These are phyloP conservation scores for Acromyrmex heyeri DNA, from an alignment of 1,140 invertebrate species.

Conservation along the genomic window DNA sequence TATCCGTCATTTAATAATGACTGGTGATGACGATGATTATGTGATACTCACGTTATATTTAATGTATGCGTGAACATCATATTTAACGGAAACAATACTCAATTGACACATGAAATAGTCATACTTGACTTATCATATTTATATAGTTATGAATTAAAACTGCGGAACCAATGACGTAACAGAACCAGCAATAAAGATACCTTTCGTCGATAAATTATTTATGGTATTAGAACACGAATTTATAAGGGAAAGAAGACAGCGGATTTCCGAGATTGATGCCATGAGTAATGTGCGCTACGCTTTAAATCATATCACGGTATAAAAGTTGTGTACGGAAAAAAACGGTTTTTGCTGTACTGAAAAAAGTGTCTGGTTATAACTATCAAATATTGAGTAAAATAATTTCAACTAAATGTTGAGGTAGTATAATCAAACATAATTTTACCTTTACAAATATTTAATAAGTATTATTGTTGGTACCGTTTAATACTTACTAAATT, in stretches of 20 bases:
- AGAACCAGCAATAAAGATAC: background rate
- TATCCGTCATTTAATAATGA: conserved; percentile 7
- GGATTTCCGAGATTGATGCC: background rate
- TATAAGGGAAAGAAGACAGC: background rate
- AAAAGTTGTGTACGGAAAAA: too few relatives aligned
- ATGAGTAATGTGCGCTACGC: background rate
- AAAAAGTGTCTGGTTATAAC: too few relatives aligned
- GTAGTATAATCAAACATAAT: too few relatives aligned
- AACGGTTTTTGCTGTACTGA: too few relatives aligned
- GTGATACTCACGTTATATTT: background rate
- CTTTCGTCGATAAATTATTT: background rate
- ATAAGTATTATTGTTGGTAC: too few relatives aligned
- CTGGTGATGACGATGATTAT: background rate
- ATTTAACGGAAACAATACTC: background rate
- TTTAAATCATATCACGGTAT: background rate
- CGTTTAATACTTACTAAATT: too few relatives aligned
- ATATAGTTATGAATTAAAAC: background rate
- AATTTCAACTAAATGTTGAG: too few relatives aligned
- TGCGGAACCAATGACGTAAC: background rate
- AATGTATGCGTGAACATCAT: background rate
- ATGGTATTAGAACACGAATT: background rate
- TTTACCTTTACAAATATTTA: too few relatives aligned
- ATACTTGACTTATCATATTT: background rate
- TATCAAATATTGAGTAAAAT: too few relatives aligned
- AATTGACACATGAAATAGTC: background rate